Base-by-base conservation (phyloP, 2,888 invertebrate species). In the Rotaria sp. region DNA sequence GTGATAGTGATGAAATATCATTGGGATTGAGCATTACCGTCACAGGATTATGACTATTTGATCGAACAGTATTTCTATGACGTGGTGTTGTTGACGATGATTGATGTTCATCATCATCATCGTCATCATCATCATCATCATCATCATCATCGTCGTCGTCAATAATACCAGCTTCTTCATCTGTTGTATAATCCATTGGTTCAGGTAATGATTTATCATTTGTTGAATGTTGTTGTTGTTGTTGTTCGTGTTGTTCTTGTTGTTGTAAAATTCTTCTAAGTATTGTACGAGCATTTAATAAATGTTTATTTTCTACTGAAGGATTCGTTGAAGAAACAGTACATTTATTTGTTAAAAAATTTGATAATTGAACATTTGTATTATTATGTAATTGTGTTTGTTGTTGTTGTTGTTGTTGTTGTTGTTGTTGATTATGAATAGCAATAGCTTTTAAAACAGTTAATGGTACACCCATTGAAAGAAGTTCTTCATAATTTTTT, bases 281-380 rank as follows among this genome's bases (percentile, higher is more conserved):
- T 80, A 80, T 80, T 41, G 80, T 80, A 26, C 80, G 80, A 4
- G 80, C 80, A 80, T 80, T 80, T 45, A 80, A 45, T 13, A 80
- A n/a, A n/a, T n/a, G 24, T 45, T 80, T 80, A 38, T 38, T 8
- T 45, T 80, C n/a, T 26, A 11, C 3, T 26, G 41, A 45, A 26
- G 41, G 8, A 80, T 45, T 45, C 15, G 80, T 45, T n/a, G 41
- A 26, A 2, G 45, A 41, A 38, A 41, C 24, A 10, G 41, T 45
- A 26, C 41, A 80, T 45, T 80, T 80, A 45, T 45, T 80, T 13
- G 45, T 80, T 80, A 80, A 45, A 80, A 80, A 41, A 45, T 45
- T 45, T 11, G 80, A 45, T 45, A 80, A n/a, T 45, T 41, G 41
- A 45, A 21, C 38, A 80, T 26, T 35, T 7, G 13, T 30, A 67